A percentile compares a stretch with the other conserved stretches of the same genome.
Conservation (phyloP, 2,797 vertebrate genomes). For the Enteromius trimaculatus region DNA sequence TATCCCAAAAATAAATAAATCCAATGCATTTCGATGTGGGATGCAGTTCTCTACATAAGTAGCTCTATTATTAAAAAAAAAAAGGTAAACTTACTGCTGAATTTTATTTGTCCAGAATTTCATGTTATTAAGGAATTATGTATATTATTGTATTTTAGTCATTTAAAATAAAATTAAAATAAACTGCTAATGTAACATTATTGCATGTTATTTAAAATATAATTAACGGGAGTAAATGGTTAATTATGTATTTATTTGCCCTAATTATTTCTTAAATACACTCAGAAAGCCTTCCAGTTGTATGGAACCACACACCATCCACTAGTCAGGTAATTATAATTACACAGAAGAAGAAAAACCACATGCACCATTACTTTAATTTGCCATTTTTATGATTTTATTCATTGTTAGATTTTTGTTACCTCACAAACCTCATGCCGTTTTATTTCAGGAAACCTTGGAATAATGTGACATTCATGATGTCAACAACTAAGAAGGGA, state of each 20-base stretch:
- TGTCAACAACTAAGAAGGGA: neutral
- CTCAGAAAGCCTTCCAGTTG: neutral
- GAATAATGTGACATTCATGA: neutral
- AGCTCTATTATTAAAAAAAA: neutral
- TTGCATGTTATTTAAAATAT: neutral
- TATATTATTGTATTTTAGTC: neutral
- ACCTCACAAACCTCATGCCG: neutral
- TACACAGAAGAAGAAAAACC: neutral
- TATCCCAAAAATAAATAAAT: too few relatives aligned
- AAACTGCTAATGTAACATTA: neutral
- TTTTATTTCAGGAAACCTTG: neutral
- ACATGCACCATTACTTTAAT: neutral
- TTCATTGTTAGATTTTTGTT: neutral
- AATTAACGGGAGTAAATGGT: too few relatives aligned
- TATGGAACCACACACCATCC: neutral
- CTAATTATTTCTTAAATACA: neutral
- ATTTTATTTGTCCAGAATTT: neutral
- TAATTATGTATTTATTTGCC: neutral
- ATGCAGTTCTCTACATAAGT: neutral
- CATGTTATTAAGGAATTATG: neutral
- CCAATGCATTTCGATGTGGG: neutral
- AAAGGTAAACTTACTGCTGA: neutral
- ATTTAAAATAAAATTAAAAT: neutral
- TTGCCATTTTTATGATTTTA: neutral
- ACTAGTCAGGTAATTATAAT: neutral